Base-by-base conservation (phyloP, 2,113 vertebrate genomes). In the Microcebus murinus region DNA sequence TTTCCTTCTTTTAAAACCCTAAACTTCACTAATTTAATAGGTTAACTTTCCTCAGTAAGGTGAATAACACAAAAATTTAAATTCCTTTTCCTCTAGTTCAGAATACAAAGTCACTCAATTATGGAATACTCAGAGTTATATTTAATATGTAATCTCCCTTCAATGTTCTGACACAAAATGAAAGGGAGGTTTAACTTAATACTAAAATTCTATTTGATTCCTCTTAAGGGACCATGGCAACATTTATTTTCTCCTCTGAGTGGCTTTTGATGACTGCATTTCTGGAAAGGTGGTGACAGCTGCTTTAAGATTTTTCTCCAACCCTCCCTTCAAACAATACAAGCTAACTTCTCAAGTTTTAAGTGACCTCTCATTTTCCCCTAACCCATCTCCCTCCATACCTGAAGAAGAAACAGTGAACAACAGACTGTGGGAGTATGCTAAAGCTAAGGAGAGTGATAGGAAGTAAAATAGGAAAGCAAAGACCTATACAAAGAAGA, bases 151-250 rank as follows among this genome's bases (percentile, higher is more conserved):
- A 85, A 80, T 79, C 29, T 85, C 20, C 45, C 34, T 91, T 87
- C 63, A 77, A 67, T 31, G 3, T 29, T 48, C 65, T 94, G 50
- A 52, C 55, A 88, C 29, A 68, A 93, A 94, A 71, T 94, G 27
- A 90, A 93, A 90, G 8, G 20, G n/a, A 73, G 18, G 91, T 96
- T 90, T 79, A 67, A 36, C 61, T 90, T 85, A 93, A 86, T 63
- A 68, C 18, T 94, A 92, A 89, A 94, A 88, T 80, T 89, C 21
- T 84, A 59, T 50, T 90, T 94, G 42, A 92, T 34, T 88, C 55
- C 20, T 89, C 90, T 85, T 71, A 84, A 67, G 48, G 42, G 20
- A 92, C 34, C 48, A 91, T 17, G 29, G 52, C 25, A 73, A 84
- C 23, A 92, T 74, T 68, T 77, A 92, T 74, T 68, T 77, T 91